Conservation (phyloP, 2,113 vertebrate species). For the Sigmodon hispidus region DNA sequence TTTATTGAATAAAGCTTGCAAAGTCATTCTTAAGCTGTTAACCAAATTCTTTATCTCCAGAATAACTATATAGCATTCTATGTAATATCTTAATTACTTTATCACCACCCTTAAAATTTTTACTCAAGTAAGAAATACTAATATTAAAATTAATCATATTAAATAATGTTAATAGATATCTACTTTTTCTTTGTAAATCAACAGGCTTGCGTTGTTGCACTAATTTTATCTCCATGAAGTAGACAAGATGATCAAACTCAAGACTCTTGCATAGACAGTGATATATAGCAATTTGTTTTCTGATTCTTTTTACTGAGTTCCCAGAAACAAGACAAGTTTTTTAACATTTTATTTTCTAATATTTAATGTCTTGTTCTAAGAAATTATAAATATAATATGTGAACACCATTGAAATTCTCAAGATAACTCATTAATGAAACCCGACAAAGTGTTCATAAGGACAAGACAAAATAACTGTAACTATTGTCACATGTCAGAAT, state of each 20-base stretch:
- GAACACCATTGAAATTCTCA: constrained; percentile 48
- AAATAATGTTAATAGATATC: not conserved
- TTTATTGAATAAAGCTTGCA: constrained; percentile 51
- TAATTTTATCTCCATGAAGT: not conserved
- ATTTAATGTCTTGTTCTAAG: not conserved
- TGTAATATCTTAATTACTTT: not conserved
- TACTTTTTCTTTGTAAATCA: not conserved
- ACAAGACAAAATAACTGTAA: constrained; percentile 55
- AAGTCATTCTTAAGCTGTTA: constrained; percentile 47
- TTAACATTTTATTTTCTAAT: constrained; percentile 31
- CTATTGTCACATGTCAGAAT: constrained; percentile 63
- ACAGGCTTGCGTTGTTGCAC: not conserved
- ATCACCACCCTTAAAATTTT: constrained; percentile 1
- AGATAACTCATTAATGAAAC: constrained; percentile 60
- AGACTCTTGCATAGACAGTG: not conserved
- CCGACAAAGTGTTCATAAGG: constrained; percentile 8
- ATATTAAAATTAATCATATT: not conserved
- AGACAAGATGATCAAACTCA: constrained; percentile 6
- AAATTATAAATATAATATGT: constrained; percentile 33
- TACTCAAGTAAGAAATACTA: not conserved
- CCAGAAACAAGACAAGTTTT: not conserved
- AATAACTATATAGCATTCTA: not conserved
- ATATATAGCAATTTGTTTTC: not conserved
- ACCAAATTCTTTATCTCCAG: not conserved
- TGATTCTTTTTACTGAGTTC: not conserved